Evolutionary conservation across 2,888 invertebrate species (phyloP), one percentile per base, ranked within the genome.

Genomic region (Caenorhabditis auriculariae): DNA sequence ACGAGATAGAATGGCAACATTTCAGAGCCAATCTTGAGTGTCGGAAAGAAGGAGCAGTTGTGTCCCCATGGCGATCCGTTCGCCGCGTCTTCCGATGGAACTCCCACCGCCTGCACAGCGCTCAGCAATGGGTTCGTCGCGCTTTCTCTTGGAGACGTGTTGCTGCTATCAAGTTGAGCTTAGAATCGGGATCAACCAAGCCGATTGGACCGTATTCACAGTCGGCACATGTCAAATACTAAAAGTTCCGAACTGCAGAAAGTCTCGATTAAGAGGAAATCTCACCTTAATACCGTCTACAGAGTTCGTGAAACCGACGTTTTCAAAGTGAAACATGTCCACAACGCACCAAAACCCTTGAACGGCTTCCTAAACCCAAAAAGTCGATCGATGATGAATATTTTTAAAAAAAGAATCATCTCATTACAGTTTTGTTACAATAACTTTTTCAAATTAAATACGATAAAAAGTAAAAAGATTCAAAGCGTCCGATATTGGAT

Each of bases 201-300:
- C 98, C 98, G 41, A 98, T 88, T 0, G 98, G 96, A 0, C 98
- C 96, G 47, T 90, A 89, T 78, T 98, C 95, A 84, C 96, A 98
- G 81, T 98, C 96, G 0, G 95, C 94, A 85, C 98, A 98, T 43
- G 89, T 90, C 39, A 98, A 85, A 83, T 91, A 96, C 83, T 95
- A 94, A 27, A 60, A 53, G 4, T 37, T 6, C 19, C n/a, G 17
- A 19, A 35, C 19, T 21, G 7, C 9, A 2, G 21, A 27, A 24
- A 15, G 7, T 27, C 9, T 12, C 21, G 23, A 32, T 47, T 9
- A 35, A 24, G 12, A 26, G 19, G 6, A 28, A 50, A 17, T 3
- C 51, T 38, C n/a, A 62, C 62, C 37, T 51, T 56, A 32, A 59
- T 47, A 1, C 75, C 74, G 9, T 88, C 89, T 2, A 93, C 89